Percentiles rank a stretch among this genome's conserved stretches.
phyloP scores from a whole-genome alignment of 2,888 invertebrate species.

The Ophion slaviceki region DNA sequence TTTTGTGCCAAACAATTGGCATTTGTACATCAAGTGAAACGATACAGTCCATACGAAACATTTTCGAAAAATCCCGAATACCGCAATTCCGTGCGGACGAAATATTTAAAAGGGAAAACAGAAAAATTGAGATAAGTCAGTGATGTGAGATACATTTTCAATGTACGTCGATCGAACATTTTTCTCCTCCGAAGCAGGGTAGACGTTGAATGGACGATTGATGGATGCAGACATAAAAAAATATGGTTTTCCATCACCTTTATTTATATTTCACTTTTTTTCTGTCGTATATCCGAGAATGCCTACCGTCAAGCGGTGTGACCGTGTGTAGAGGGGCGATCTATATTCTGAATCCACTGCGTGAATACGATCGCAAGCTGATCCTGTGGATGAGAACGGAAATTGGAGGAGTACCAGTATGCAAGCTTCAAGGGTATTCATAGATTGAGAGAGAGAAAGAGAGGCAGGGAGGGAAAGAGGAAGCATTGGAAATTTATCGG shows the following conservation, averaged over 20 bases:
- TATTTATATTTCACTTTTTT: neutral
- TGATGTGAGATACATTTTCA: too few species aligned
- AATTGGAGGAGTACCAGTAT: conserved; percentile 42
- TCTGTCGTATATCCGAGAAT: neutral
- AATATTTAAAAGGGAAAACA: too few species aligned
- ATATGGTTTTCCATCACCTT: neutral
- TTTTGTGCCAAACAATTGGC: too few species aligned
- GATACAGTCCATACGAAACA: too few species aligned
- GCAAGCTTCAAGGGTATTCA: conserved; percentile 34
- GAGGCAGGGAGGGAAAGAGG: conserved; percentile 13
- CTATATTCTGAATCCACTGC: conserved; percentile 21
- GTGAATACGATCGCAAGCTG: conserved; percentile 39
- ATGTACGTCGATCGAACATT: neutral
- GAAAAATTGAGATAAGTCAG: too few species aligned
- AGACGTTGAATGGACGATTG: neutral
- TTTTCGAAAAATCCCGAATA: too few species aligned
- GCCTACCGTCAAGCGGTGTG: neutral
- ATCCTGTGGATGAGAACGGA: conserved; percentile 32
- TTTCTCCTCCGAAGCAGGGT: neutral
- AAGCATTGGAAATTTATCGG: conserved; percentile 54
- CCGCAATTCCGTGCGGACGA: too few species aligned
- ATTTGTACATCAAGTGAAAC: too few species aligned
- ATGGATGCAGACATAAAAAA: neutral
- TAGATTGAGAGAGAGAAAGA: conserved; percentile 27
- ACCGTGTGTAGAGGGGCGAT: neutral